Conservation (phyloP, 1,140 invertebrate species). For the Dufourea novaeangliae region DNA sequence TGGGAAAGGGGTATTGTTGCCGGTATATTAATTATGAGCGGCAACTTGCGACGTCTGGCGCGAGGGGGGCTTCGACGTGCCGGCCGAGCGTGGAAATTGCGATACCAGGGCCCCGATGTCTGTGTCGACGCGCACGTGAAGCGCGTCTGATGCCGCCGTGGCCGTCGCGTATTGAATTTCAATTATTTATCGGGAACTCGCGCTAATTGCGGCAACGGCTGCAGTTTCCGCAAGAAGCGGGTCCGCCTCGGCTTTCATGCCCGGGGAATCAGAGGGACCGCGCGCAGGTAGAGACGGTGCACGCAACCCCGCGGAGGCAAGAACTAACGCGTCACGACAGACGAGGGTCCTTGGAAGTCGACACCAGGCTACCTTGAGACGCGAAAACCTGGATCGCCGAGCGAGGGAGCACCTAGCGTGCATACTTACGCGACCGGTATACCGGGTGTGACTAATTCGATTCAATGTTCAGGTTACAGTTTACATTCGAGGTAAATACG, state of each 20-base stretch:
- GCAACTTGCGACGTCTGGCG: constrained; percentile 20
- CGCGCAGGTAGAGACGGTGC: constrained; percentile 33
- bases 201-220: constrained; percentile 65
- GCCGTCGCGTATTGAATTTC: constrained; percentile 71
- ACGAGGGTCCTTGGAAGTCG: constrained; percentile 54
- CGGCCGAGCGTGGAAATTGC: constrained; percentile 32
- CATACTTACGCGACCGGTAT: constrained; percentile 23
- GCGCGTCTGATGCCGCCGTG: neutral
- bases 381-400: constrained; percentile 42
- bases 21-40: constrained; percentile 60
- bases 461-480: neutral
- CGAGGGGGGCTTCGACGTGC: neutral
- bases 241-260: constrained; percentile 41
- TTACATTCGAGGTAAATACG: neutral
- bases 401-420: neutral
- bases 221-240: constrained; percentile 64
- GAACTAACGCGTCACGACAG: constrained; percentile 50
- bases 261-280: constrained; percentile 18
- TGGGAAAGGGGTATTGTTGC: too few relatives aligned
- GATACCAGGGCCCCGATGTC: constrained; percentile 26
- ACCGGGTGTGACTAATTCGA: neutral
- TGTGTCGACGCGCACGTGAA: constrained; percentile 1
- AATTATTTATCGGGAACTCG: constrained; percentile 73
- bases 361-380: constrained; percentile 58
- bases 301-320: constrained; percentile 43